Evolutionary conservation across 2,113 vertebrate genomes (phyloP), one percentile per base, ranked within the genome.

Genomic region (Halichoerus grypus): DNA sequence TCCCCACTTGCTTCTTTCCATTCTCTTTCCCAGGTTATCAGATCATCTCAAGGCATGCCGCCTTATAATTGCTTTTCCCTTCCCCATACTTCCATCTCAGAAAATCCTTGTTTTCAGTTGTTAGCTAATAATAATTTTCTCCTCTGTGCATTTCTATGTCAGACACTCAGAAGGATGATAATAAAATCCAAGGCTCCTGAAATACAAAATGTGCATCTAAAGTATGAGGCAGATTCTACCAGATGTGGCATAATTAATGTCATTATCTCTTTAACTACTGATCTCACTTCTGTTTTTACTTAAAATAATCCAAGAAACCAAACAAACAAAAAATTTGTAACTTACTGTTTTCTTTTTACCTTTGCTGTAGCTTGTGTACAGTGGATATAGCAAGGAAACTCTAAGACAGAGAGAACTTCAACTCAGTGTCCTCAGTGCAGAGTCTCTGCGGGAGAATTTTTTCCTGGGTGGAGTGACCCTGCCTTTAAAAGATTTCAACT

Each of bases 391-490:
- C 98, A 99, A 99, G 98, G 99, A 99, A 97, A 99, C 98, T 8
- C 97, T 99, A 97, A 99, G 99, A 90, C 99, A 99, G 97, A 99
- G 99, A 90, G 99, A 99, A 96, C 99, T 99, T 39, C 99, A 99
- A 83, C 98, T 99, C 86, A 99, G 99, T 21, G 99, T 99, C 89
- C 99, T 99, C 94, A 99, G 99, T 63, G 99, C 99, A 5, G 99
- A 99, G 97, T 99, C 99, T 0, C 98, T 99, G 92, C 99, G 99
- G 42, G 99, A 99, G 98, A 99, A 99, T 98, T 99, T 99, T 98
- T 99, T 99, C 98, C 98, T 99, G 95, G 99, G 99, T 87, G 99
- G 99, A 95, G 97, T 99, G 98, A 99, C 99, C 12, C 99, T 99
- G 53, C 99, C 99, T 26, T 99, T 99, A 21, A 99, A 99, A 98